Conservation (phyloP, 1,140 invertebrate genomes). For the Diorhabda elongata region DNA sequence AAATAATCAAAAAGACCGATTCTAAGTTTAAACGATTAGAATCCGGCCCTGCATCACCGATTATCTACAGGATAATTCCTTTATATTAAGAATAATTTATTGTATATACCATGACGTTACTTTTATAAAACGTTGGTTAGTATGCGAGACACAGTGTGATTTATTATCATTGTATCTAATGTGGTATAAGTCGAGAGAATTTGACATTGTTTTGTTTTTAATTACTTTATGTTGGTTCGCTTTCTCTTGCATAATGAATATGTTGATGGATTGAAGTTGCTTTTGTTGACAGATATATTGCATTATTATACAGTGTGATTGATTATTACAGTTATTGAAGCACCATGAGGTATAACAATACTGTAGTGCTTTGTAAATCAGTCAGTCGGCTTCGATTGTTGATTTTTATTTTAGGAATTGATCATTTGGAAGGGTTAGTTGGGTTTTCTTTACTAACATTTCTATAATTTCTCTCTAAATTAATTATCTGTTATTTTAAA, state of each 20-base stretch:
- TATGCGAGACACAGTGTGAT: background rate
- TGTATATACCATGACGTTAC: background rate
- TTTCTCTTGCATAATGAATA: constrained; percentile 2
- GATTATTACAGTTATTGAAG: background rate
- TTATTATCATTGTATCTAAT: constrained; percentile 3
- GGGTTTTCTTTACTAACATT: too few species aligned
- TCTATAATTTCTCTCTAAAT: too few species aligned
- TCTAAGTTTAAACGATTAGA: too few species aligned
- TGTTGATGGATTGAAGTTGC: constrained; percentile 2
- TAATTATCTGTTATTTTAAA: too few species aligned
- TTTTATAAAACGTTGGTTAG: background rate
- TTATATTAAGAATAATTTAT: constrained; percentile 1
- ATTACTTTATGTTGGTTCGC: background rate
- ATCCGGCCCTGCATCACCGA: background rate
- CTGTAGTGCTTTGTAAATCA: background rate
- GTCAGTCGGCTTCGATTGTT: too few species aligned
- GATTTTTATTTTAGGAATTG: too few species aligned
- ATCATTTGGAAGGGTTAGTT: too few species aligned
- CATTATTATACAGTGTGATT: background rate
- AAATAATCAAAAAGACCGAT: too few species aligned
- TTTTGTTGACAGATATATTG: background rate
- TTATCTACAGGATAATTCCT: background rate
- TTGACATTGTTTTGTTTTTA: constrained; percentile 3
- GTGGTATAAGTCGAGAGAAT: background rate
- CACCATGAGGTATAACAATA: background rate